Evolutionary conservation across 2,888 invertebrate species (phyloP), one percentile per base, ranked within the genome.

Genomic region (Hylaea fasciaria): DNA sequence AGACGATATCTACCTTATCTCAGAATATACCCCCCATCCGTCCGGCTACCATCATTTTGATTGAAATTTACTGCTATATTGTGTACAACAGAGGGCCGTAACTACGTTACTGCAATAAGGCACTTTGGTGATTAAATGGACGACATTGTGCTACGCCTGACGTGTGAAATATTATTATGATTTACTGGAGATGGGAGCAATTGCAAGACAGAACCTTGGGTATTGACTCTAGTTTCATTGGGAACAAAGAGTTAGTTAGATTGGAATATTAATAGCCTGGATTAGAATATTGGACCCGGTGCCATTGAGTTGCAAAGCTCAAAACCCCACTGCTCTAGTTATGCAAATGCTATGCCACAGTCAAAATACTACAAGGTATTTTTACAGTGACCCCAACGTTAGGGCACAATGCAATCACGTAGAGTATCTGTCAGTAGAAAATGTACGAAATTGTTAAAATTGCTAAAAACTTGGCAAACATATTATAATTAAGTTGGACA

Each of bases 41-140:
- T 87, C 88, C 88, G 86, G 87, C 82, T 79, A 84, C 80, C 78
- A 86, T 87, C 80, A 82, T 87, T 89, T 85, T 89, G 89, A 91
- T 90, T 89, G 86, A 89, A 89, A 91, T 91, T 87, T 91, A 91
- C 81, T 81, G 82, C 84, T 76, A 73, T 72, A 79, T 75, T 78
- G 83, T 83, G 70, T 72, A 80, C 55, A 82, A 78, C 55, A 82
- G 83, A 87, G 88, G 85, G 83, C 78, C 67, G 78, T 82, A 80
- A 80, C 78, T 77, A 77, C 77, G 78, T 84, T 82, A 82, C 69
- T 70, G 77, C 88, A 87, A 87, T 89, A 87, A 85, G 88, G 83
- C 91, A 89, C 87, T 91, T 85, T 82, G 69, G 76, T 89, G 89
- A 91, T 91, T 91, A 90, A 91, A 89, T 80, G 82, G 52, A 65